Evolutionary conservation across 2,888 invertebrate genomes (phyloP).

Genomic region (Anorthoa munda): DNA sequence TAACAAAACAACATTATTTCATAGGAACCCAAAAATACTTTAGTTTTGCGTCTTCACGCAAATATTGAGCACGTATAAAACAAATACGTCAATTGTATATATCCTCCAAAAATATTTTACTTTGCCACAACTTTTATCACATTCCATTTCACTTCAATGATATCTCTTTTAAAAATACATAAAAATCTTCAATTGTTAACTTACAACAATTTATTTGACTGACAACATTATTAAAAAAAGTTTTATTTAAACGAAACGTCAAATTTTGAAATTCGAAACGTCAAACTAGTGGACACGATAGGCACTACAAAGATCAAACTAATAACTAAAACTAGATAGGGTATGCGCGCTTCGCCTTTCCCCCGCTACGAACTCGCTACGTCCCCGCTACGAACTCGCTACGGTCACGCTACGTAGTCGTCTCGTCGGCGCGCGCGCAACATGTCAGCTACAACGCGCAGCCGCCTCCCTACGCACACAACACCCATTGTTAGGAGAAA

Average conservation of each 20-base stretch:
- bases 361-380: constrained; percentile 45
- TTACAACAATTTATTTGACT: constrained; percentile 1
- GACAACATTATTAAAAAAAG: background rate
- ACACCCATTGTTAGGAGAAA: constrained; percentile 70
- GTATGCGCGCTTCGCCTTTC: constrained; percentile 56
- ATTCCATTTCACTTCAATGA: constrained; percentile 45
- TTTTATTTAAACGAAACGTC: background rate
- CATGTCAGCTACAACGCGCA: constrained; percentile 90
- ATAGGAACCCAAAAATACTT: constrained; percentile 59
- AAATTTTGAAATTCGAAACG: background rate
- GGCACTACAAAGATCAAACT: constrained; percentile 51
- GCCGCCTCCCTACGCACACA: constrained; percentile 86
- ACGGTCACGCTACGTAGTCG: constrained; percentile 55
- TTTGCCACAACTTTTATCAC: constrained; percentile 64
- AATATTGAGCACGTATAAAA: constrained; percentile 60
- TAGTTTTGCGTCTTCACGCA: constrained; percentile 23
- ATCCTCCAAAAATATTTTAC: constrained; percentile 60
- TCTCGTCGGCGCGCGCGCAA: constrained; percentile 81
- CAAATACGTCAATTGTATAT: constrained; percentile 45
- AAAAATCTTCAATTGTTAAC: background rate
- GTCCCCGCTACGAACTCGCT: constrained; percentile 43
- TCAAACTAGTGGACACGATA: constrained; percentile 59
- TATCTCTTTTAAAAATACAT: constrained; percentile 8
- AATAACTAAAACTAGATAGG: constrained; percentile 41
- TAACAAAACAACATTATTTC: constrained; percentile 14